Base-by-base conservation (phyloP, 2,797 vertebrate genomes). In the Epinephelus coioides region DNA sequence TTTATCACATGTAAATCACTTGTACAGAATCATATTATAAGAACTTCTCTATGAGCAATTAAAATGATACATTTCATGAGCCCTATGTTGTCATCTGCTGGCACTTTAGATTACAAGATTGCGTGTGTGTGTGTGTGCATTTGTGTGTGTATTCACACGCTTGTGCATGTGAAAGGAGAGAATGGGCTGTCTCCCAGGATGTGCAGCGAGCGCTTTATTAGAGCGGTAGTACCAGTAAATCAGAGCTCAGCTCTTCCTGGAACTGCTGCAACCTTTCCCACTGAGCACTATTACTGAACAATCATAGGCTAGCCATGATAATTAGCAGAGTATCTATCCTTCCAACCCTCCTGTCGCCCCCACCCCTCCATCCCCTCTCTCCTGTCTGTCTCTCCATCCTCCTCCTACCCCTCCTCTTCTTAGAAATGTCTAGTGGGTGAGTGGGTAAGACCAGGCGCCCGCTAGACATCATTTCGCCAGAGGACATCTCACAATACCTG, bases 281-380 rank as follows among this genome's bases (percentile, higher is more conserved):
- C 95, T 95, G 96, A 96, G 95, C 95, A 95, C 95, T 96, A 96
- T 96, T 96, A 96, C 95, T 93, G 95, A 96, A 96, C 95, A 96
- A 95, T 96, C 94, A 95, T 93, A 95, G 95, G 94, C 95, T 93
- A 94, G 95, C 95, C 95, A 96, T 95, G 95, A 95, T 96, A 96
- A 96, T 96, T 96, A 96, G 95, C 93, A 92, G 93, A 96, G 94
- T 93, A 95, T 95, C 95, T 95, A 93, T 92, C 91, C 93, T 90
- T 94, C 88, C 85, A 88, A 87, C 82, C 81, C 84, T 90, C 85
- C 91, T 84, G 72, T 82, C 69, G 51, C 83, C 68, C 85, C 63
- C 73, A 69, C 68, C 68, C 51, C 65, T 67, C 79, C 82, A 66
- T 51, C 70, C 83, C 81, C 74, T 83, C 69, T 69, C 88, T 87